Percentiles rank a stretch among this genome's conserved stretches.
Evolutionary conservation across 2,888 invertebrate species (phyloP).

Genomic region (Coleophora deauratella): DNA sequence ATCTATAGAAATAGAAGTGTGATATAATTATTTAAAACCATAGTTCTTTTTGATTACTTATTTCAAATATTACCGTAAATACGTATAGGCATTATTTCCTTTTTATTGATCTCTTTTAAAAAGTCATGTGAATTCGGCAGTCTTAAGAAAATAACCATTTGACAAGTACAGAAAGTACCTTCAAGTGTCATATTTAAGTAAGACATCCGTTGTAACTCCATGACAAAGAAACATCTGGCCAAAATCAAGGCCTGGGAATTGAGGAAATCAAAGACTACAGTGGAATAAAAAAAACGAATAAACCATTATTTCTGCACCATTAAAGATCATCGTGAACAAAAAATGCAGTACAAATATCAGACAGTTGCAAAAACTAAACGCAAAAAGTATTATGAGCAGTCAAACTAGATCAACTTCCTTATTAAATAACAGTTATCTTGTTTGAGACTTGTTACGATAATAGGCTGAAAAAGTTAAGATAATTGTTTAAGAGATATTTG

Average conservation of each 20-base stretch:
- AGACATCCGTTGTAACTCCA: conserved; percentile 24
- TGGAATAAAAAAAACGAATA: conserved; percentile 46
- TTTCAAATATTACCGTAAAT: too few relatives aligned
- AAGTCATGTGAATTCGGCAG: too few relatives aligned
- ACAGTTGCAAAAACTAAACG: conserved; percentile 24
- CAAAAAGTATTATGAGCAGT: conserved; percentile 34
- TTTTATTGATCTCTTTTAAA: too few relatives aligned
- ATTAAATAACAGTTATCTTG: conserved; percentile 43
- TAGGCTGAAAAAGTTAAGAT: too few relatives aligned
- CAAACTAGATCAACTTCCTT: conserved; percentile 51
- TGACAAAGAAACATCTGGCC: conserved; percentile 49
- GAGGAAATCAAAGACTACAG: conserved; percentile 44
- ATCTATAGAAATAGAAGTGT: too few relatives aligned
- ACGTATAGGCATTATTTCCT: too few relatives aligned
- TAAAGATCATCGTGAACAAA: conserved; percentile 45
- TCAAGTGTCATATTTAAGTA: too few relatives aligned
- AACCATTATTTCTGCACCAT: conserved; percentile 50
- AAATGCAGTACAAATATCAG: conserved; percentile 35
- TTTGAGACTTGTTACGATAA: conserved; percentile 8
- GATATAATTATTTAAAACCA: too few relatives aligned
- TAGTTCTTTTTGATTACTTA: too few relatives aligned
- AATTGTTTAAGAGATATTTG: too few relatives aligned
- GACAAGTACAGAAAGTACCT: too few relatives aligned
- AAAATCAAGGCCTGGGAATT: conserved; percentile 56
- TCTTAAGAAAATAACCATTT: too few relatives aligned